These are phyloP conservation scores for Oopsacas minuta DNA, from an alignment of 37 sponge, comb jelly and placozoan species.

Conservation along the genomic window DNA sequence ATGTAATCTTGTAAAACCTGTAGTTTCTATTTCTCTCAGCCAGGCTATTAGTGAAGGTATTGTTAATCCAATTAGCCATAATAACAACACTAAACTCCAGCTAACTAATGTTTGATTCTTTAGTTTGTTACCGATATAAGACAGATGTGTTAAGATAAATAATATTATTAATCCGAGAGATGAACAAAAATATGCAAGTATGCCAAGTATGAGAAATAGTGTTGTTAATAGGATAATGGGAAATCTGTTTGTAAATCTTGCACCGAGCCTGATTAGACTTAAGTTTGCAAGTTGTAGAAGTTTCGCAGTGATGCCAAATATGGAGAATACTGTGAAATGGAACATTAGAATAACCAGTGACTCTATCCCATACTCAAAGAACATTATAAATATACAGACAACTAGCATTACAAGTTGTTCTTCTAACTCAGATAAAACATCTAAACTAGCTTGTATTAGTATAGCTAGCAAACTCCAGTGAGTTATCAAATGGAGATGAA, in stretches of 20 bases:
- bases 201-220: not conserved
- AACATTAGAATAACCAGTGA: not conserved
- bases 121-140: not conserved
- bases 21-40: not conserved
- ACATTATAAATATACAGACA: not conserved
- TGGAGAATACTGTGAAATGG: not conserved
- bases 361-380: constrained; percentile 7
- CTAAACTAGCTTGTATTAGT: not conserved
- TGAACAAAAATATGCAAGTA: not conserved
- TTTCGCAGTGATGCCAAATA: not conserved
- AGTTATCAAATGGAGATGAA: not conserved
- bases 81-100: constrained; percentile 6
- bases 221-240: not conserved
- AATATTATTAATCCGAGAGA: not conserved
- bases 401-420: not conserved
- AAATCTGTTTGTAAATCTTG: not conserved
- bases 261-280: not conserved
- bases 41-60: not conserved
- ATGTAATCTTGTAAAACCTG: not conserved
- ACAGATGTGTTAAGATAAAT: not conserved
- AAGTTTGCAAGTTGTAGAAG: not conserved
- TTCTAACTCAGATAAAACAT: not conserved
- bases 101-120: not conserved
- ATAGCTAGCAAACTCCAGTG: not conserved
- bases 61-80: not conserved